Conservation (phyloP, 2,113 vertebrate genomes). For the Oostethus manadensis region DNA sequence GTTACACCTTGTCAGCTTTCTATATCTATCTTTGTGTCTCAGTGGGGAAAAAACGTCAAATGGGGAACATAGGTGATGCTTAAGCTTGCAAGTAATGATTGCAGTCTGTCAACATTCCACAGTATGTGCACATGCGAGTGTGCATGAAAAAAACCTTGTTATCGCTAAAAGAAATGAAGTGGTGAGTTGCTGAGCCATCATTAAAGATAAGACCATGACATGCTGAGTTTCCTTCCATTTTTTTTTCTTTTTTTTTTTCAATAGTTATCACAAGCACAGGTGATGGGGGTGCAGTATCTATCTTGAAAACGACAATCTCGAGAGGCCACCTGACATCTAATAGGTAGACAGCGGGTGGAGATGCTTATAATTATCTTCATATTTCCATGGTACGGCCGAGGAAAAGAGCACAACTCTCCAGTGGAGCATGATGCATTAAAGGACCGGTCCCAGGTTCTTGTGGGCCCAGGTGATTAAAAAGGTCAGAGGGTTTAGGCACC, state of each 20-base stretch:
- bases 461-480: conserved; percentile 46
- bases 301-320: conserved; percentile 2
- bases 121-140: not conserved
- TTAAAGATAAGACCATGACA: conserved; percentile 45
- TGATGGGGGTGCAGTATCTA: conserved; percentile 12
- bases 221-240: conserved; percentile 42
- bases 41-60: conserved; percentile 11
- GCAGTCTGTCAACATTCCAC: not conserved
- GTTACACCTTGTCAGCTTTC: not conserved
- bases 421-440: conserved; percentile 44
- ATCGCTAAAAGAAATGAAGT: conserved; percentile 47
- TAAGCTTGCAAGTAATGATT: not conserved
- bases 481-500: conserved; percentile 38
- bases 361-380: conserved; percentile 22
- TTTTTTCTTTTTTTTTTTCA: conserved; percentile 41
- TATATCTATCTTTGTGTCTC: not conserved
- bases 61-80: not conserved
- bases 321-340: conserved; percentile 10
- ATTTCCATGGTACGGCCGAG: conserved; percentile 18
- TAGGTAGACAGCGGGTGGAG: conserved; percentile 3
- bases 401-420: conserved; percentile 16
- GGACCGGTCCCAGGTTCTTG: conserved; percentile 28
- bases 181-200: conserved; percentile 32
- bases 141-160: conserved; percentile 5
- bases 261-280: conserved; percentile 23